Conservation (phyloP, 2,888 invertebrate genomes). For the Vandiemenella viatica region DNA sequence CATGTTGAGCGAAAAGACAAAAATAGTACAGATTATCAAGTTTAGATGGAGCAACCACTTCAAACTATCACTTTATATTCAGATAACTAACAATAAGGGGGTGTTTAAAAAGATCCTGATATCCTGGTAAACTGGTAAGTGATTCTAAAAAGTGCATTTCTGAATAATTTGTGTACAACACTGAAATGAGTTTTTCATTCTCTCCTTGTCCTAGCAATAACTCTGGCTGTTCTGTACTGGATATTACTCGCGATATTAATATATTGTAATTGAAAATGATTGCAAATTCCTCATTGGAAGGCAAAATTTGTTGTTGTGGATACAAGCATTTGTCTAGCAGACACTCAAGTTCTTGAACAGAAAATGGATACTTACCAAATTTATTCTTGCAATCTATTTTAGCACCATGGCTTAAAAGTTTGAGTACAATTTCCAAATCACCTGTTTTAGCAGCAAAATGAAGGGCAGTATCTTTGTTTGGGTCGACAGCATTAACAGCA, state of each 20-base stretch:
- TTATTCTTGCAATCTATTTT: slow-evolving; percentile 2
- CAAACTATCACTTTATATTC: not conserved
- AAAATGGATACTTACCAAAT: slow-evolving; percentile 4
- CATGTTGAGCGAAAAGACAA: not conserved
- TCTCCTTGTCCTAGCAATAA: too few species aligned
- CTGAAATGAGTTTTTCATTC: too few species aligned
- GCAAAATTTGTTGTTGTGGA: not conserved
- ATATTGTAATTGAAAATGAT: slow-evolving; percentile 3
- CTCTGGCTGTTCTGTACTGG: too few species aligned
- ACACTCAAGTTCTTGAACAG: not conserved
- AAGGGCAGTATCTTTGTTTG: slow-evolving; percentile 5
- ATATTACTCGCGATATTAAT: too few species aligned
- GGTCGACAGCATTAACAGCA: slow-evolving; percentile 3
- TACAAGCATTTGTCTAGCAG: slow-evolving; percentile 5
- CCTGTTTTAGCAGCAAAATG: slow-evolving; percentile 7
- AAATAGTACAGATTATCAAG: not conserved
- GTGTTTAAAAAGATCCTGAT: not conserved
- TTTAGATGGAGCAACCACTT: not conserved
- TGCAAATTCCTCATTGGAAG: slow-evolving; percentile 5
- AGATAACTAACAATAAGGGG: slow-evolving; percentile 3
- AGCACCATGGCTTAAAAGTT: slow-evolving; percentile 3
- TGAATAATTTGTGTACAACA: too few species aligned
- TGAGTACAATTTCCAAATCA: slow-evolving; percentile 1
- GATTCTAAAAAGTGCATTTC: slow-evolving; percentile 1
- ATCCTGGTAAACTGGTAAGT: not conserved